These are phyloP conservation scores for Dynastes hyllus DNA, from an alignment of 2,888 invertebrate species.

Conservation along the genomic window DNA sequence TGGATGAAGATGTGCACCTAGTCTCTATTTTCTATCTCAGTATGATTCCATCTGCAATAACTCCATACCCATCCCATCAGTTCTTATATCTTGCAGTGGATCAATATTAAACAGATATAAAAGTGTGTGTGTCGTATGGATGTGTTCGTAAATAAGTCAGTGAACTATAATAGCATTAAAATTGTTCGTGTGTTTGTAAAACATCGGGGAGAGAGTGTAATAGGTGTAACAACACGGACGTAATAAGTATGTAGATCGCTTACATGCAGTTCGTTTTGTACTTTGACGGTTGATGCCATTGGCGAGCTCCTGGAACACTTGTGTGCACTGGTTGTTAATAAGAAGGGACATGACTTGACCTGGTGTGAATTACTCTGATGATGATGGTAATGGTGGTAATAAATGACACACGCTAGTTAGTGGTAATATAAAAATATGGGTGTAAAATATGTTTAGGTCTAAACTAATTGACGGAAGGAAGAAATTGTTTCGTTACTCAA, in stretches of 20 bases:
- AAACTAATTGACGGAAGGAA: background rate
- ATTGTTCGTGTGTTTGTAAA: background rate
- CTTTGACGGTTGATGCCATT: background rate
- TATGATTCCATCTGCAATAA: no score
- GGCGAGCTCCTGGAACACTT: background rate
- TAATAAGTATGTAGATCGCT: background rate
- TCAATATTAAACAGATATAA: background rate
- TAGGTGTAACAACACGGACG: background rate
- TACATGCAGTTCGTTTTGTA: no score
- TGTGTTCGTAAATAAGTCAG: background rate
- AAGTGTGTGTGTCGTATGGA: no score
- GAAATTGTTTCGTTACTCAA: no score
- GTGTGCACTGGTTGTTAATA: no score
- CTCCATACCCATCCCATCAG: no score
- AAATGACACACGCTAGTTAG: slow-evolving; percentile 2
- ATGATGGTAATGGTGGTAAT: background rate
- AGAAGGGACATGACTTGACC: background rate
- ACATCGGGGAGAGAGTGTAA: background rate
- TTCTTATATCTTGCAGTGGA: background rate
- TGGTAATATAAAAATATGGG: background rate
- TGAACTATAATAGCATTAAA: slow-evolving; percentile 25
- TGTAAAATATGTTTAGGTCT: background rate
- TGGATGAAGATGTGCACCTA: no score
- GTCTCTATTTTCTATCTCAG: no score
- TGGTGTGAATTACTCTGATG: background rate